A percentile compares a stretch with the other conserved stretches of the same genome.
phyloP scores from a whole-genome alignment of 2,113 vertebrate genomes.

The Rhinolophus ferrumequinum region DNA sequence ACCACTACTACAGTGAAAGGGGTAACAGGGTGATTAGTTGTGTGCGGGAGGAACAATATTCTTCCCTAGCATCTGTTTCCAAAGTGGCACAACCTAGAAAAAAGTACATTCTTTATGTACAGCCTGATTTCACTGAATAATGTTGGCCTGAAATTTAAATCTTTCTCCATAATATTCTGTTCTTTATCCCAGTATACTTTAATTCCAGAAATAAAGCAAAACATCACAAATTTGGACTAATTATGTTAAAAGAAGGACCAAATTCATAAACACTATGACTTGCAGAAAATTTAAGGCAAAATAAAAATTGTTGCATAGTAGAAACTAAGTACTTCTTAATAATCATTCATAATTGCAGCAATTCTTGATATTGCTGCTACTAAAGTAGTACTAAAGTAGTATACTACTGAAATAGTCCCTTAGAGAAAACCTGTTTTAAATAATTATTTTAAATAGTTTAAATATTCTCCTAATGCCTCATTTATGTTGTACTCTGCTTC shows the following conservation, averaged over 20 bases:
- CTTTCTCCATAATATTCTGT: conserved; percentile 23
- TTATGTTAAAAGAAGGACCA: neutral
- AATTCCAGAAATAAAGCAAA: conserved; percentile 44
- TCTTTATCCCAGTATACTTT: conserved; percentile 37
- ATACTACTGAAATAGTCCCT: neutral
- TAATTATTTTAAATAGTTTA: conserved; percentile 36
- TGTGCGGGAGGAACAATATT: accelerated
- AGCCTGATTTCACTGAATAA: neutral
- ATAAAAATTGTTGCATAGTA: neutral
- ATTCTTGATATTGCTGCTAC: neutral
- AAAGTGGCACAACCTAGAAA: neutral
- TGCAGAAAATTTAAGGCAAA: conserved; percentile 46
- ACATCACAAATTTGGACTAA: neutral
- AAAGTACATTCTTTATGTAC: neutral
- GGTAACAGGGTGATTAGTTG: too few relatives aligned
- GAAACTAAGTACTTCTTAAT: conserved; percentile 24
- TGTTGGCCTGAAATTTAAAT: neutral
- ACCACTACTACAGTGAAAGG: neutral
- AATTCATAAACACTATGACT: neutral
- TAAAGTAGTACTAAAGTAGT: neutral
- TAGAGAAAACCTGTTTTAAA: conserved; percentile 19
- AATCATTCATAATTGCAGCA: conserved; percentile 11
- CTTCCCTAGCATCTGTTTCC: neutral
- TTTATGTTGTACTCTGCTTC: neutral
- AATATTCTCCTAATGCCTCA: neutral